Evolutionary conservation across 2,797 vertebrate species (phyloP).

Genomic region (Triplophysa bombifrons): DNA sequence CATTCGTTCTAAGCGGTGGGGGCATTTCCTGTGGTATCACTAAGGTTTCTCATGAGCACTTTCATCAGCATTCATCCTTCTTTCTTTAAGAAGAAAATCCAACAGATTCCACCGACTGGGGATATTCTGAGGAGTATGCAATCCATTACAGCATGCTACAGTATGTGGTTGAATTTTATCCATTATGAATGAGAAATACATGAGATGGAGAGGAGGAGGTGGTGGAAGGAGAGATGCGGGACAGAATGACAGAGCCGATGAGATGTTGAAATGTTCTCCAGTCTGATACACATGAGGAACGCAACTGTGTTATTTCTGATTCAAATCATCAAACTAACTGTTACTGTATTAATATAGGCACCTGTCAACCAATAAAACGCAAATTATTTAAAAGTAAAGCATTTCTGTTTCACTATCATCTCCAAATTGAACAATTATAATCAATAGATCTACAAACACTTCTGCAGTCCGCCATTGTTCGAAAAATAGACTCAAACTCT

Average conservation of each 20-base stretch:
- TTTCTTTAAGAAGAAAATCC: slow-evolving; percentile 61
- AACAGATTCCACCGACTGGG: slow-evolving; percentile 59
- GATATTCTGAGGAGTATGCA: slow-evolving; percentile 74
- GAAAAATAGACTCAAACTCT: not conserved
- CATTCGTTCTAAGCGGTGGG: not conserved
- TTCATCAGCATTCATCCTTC: slow-evolving; percentile 43
- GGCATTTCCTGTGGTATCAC: not conserved
- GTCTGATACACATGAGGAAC: not conserved
- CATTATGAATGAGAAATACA: slow-evolving; percentile 76
- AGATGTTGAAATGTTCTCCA: not conserved
- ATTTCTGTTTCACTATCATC: too few relatives aligned
- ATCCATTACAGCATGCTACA: slow-evolving; percentile 71
- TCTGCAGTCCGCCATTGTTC: not conserved
- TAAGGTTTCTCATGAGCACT: slow-evolving; percentile 1
- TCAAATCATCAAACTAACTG: not conserved
- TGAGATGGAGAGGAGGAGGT: slow-evolving; percentile 23
- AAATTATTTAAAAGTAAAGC: not conserved
- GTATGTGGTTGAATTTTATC: slow-evolving; percentile 74
- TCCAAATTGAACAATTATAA: not conserved
- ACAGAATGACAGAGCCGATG: not conserved
- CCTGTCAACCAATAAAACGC: not conserved
- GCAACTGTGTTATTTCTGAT: not conserved
- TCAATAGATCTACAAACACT: not conserved
- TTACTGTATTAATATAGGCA: not conserved
- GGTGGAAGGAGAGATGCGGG: not conserved